A percentile compares a stretch with the other conserved stretches of the same genome.
Conservation (phyloP, 2,113 vertebrate genomes). For the Pelmatolapia mariae region DNA sequence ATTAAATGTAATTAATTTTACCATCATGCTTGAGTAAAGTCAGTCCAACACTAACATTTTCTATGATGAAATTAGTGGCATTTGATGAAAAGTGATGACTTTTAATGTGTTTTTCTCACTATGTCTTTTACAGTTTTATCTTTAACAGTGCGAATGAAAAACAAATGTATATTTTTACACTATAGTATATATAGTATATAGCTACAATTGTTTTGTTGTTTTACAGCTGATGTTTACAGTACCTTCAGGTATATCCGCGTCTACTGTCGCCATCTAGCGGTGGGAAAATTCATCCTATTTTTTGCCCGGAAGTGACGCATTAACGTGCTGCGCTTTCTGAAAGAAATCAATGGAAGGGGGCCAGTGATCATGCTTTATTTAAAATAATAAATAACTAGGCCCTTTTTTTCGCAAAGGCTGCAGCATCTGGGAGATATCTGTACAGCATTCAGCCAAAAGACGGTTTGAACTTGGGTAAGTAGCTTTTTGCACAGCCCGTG, state of each 20-base stretch:
- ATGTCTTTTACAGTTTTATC: not conserved
- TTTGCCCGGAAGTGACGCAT: constrained; percentile 24
- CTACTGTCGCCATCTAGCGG: constrained; percentile 8
- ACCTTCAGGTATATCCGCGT: not conserved
- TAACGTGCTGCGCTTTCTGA: not conserved
- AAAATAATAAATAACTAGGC: not conserved
- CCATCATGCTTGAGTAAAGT: not conserved
- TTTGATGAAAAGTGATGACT: not conserved
- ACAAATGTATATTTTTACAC: not conserved
- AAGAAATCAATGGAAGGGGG: not conserved
- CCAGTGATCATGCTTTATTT: not conserved
- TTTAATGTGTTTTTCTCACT: not conserved
- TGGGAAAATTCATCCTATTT: not conserved
- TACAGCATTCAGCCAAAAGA: not conserved
- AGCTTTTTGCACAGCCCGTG: not conserved
- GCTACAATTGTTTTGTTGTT: not conserved
- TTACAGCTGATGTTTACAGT: not conserved
- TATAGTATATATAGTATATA: not conserved
- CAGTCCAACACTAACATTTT: not conserved
- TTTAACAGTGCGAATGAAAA: not conserved
- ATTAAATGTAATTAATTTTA: not conserved
- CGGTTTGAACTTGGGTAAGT: not conserved
- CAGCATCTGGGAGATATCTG: fast-evolving
- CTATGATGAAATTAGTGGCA: not conserved
- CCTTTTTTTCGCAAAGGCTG: not conserved